Base-by-base conservation (phyloP, 2,888 invertebrate genomes). In the Tetanocera ferruginea region DNA sequence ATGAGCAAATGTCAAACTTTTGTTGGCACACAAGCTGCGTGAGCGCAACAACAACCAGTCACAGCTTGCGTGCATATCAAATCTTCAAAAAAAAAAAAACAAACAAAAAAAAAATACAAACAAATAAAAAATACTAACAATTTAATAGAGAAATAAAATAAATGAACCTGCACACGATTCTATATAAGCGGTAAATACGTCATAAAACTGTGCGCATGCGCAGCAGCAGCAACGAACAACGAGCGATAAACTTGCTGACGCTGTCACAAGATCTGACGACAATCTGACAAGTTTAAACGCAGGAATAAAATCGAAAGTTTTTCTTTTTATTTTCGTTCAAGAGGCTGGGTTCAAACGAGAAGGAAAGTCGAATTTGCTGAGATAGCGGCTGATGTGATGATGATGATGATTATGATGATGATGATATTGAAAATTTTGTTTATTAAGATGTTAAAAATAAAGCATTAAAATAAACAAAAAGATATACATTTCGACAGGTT, bases 261-360 rank as follows among this genome's bases (percentile, higher is more conserved):
- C 64, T 64, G 64, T 64, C 64, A 64, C 64, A 37, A 11, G 11
- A 43, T 43, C 43, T 43, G 43, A 43, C 43, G 43, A 43, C 43
- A 43, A 66, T 14, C 64, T 37, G 64, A 66, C 64, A 66, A 34
- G 64, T 66, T 34, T 66, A 34, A 66, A 66, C 64, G 64, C 9
- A 66, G 64, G 64, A 66, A 66, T 66, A 66, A 66, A 66, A 66
- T 34, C 64, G 64, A 66, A 66, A 66, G 64, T 66, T 34, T 66
- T 66, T 55, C 43, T 43, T 43, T 11, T 14, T 6, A 6, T 43
- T 43, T 43, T 43, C 43, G 43, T 43, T 43, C 43, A 43, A 6
- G 43, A 43, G 43, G 43, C 43, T 43, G 14, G 14, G 43, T 43
- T 43, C 43, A 43, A 43, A 43, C 43, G 43, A 43, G 43, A 43